phyloP scores from a whole-genome alignment of 2,888 invertebrate species.

The Erebia ligea region DNA sequence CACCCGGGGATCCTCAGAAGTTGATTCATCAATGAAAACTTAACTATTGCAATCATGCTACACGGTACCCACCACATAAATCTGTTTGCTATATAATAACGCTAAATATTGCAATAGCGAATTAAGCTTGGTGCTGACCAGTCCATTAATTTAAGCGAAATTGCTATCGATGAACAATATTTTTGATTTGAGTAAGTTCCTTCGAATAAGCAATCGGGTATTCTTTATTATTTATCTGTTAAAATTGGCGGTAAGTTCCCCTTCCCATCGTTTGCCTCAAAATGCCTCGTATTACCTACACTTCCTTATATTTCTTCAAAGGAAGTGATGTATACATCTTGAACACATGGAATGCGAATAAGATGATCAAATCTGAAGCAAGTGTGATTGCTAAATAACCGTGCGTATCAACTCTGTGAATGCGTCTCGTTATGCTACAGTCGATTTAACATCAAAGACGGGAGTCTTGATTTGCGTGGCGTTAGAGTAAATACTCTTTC shows the following conservation, averaged over 20 bases:
- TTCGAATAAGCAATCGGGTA: no score
- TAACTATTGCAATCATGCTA: no score
- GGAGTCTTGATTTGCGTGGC: constrained; percentile 7
- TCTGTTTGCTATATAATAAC: no score
- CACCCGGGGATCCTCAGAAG: no score
- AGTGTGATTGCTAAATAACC: constrained; percentile 20
- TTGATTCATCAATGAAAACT: no score
- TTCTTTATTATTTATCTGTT: not conserved
- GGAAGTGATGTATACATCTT: constrained; percentile 12
- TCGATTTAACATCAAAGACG: constrained; percentile 22
- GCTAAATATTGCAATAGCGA: no score
- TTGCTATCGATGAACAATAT: not conserved
- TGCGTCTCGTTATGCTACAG: constrained; percentile 20
- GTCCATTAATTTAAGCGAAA: not conserved
- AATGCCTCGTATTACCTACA: not conserved
- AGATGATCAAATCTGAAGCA: constrained; percentile 17
- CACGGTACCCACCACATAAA: no score
- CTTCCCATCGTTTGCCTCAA: not conserved
- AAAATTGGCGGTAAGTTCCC: not conserved
- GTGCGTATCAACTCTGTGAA: constrained; percentile 17
- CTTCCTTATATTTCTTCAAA: constrained; percentile 7
- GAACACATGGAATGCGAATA: constrained; percentile 12
- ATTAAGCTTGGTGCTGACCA: no score
- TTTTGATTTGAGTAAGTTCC: no score
- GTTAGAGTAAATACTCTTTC: constrained; percentile 19